Base-by-base conservation (phyloP, 1,140 invertebrate genomes). In the Schlechtendalia chinensis region DNA sequence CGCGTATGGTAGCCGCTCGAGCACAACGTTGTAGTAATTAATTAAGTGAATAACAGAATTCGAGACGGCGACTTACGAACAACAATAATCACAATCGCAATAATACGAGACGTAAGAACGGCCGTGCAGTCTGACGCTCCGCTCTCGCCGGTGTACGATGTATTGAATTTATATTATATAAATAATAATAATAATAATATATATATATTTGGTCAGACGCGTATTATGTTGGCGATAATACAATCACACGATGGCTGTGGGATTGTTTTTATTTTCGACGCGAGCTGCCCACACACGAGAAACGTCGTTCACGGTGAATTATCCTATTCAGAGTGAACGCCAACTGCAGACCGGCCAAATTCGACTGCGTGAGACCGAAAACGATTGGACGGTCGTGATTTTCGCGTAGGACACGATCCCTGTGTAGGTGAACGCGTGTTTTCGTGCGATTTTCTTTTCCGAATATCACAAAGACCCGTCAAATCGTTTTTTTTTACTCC, bases 301-400 rank as follows among this genome's bases (percentile, higher is more conserved):
- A n/a, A 50, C 8, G 12, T 27, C 22, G 24, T 69, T 69, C 39
- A 32, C 5, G 12, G 5, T 24, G 67, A 69, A 50, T 50, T 24
- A n/a, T 39, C 32, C 45, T 22, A 27, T 69, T 69, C 67, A 69
- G 22, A 69, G 1, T n/a, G 8, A 6, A n/a, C 10, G 32, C 32
- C 0, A 17, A 65, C 27, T 32, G 24, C 10, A 45, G 6, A 69
- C 5, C 72, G 50, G 32, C 32, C 54, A 39, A 75, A 75, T 45
- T 75, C 17, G 69, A 56, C 22, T 14, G 67, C 50, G n/a, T 19
- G 10, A 1, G 39, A 53, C 24, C 11, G 29, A 56, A 27, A 58
- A 75, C 32, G 54, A 75, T 50, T 27, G 8, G 22, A 50, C 47
- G 32, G 63, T 67, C 39, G n/a, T 77, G 54, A 59, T 77, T 77